Conservation (phyloP, 2,797 vertebrate genomes). For the Neostethus bicornis region DNA sequence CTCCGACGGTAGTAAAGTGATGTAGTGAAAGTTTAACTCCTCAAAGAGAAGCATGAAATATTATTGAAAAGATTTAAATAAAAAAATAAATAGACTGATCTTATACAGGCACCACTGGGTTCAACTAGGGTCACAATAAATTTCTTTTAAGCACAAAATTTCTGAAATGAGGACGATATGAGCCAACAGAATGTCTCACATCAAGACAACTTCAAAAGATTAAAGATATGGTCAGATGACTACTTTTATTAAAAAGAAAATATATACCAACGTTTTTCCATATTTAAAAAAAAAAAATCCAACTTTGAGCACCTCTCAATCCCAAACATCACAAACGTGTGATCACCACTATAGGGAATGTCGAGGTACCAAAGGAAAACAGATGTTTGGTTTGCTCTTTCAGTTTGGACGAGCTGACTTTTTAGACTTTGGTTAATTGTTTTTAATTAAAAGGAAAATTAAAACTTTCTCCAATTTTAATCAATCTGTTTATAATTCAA, state of each 20-base stretch:
- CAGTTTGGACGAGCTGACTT: too few species aligned
- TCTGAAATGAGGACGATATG: background rate
- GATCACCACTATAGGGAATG: too few species aligned
- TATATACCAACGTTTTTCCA: background rate
- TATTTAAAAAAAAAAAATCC: too few species aligned
- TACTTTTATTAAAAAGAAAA: conserved; percentile 8
- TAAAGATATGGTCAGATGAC: background rate
- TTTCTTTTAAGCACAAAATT: background rate
- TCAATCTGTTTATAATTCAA: too few species aligned
- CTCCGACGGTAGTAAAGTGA: conserved; percentile 58
- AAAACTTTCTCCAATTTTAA: too few species aligned
- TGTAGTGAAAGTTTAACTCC: conserved; percentile 65
- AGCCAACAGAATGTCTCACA: conserved; percentile 7
- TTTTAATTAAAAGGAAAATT: too few species aligned
- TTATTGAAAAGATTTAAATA: conserved; percentile 36
- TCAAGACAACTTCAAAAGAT: background rate
- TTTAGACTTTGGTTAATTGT: too few species aligned
- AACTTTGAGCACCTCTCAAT: too few species aligned
- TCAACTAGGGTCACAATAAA: background rate
- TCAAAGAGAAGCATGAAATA: conserved; percentile 28
- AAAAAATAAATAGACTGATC: conserved; percentile 40
- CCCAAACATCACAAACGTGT: too few species aligned
- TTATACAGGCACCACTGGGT: conserved; percentile 47
- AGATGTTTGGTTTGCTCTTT: too few species aligned
- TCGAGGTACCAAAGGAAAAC: too few species aligned